Conservation (phyloP, 2,888 invertebrate species). For the Melinaea marsaeus region DNA sequence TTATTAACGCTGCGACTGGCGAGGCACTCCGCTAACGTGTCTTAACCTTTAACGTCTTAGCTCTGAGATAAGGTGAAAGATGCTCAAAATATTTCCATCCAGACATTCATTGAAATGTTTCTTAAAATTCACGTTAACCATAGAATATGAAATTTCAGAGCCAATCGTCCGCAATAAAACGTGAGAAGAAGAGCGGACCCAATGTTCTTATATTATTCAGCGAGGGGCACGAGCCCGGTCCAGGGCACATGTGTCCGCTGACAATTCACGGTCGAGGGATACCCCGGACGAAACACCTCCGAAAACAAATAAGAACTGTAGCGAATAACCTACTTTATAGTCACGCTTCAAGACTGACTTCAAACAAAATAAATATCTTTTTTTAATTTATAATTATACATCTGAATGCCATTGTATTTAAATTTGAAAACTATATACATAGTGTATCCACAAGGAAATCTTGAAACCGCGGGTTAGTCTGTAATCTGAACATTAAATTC, state of each 20-base stretch:
- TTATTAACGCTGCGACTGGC: conserved; percentile 55
- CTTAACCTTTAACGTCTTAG: conserved; percentile 29
- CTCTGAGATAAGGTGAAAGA: conserved; percentile 28
- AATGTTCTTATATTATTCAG: conserved; percentile 68
- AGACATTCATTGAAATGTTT: conserved; percentile 18
- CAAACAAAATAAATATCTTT: neutral
- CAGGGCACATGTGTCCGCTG: conserved; percentile 61
- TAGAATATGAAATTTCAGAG: conserved; percentile 36
- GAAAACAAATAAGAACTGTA: conserved; percentile 14
- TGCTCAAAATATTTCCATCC: conserved; percentile 17
- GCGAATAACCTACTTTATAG: conserved; percentile 1
- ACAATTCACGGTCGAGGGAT: conserved; percentile 47
- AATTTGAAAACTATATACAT: too few relatives aligned
- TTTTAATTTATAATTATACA: neutral
- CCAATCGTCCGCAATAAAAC: conserved; percentile 67
- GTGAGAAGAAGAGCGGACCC: conserved; percentile 53
- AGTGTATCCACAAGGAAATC: too few relatives aligned
- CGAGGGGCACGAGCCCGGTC: conserved; percentile 31
- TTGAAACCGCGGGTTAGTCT: neutral
- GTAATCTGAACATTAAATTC: neutral
- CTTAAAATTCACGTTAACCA: conserved; percentile 17
- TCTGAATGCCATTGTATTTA: too few relatives aligned
- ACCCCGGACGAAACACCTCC: conserved; percentile 3
- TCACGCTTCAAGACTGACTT: neutral
- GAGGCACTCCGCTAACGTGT: conserved; percentile 48